These are phyloP conservation scores for Leguminivora glycinivorella DNA, from an alignment of 1,140 invertebrate genomes.

Conservation along the genomic window DNA sequence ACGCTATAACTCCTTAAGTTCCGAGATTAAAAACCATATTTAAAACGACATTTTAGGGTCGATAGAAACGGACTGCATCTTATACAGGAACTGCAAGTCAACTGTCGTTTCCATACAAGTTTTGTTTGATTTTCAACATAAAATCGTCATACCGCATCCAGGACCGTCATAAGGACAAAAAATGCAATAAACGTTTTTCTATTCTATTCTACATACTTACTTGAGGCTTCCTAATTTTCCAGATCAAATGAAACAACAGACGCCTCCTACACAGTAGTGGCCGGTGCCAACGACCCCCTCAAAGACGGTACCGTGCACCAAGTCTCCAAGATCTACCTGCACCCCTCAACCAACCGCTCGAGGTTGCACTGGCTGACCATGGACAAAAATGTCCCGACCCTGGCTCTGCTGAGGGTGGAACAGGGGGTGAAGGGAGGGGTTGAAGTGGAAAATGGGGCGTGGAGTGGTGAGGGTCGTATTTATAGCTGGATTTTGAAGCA, in stretches of 20 bases:
- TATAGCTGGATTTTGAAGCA: slow-evolving; percentile 45
- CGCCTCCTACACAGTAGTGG: slow-evolving; percentile 41
- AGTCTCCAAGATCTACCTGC: slow-evolving; percentile 39
- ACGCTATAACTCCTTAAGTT: too few species aligned
- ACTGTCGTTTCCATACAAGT: too few species aligned
- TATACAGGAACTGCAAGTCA: too few species aligned
- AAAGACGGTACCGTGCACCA: slow-evolving; percentile 46
- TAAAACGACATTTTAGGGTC: too few species aligned
- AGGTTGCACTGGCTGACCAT: not conserved
- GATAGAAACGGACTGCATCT: too few species aligned
- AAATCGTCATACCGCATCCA: too few species aligned
- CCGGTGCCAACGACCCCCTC: slow-evolving; percentile 40
- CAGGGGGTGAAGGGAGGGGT: slow-evolving; percentile 30
- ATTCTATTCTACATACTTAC: not conserved
- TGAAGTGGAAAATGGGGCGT: slow-evolving; percentile 13
- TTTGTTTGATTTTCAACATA: too few species aligned
- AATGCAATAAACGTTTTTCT: too few species aligned
- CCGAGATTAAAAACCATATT: too few species aligned
- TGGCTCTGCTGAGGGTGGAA: slow-evolving; percentile 45
- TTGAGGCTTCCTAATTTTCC: not conserved
- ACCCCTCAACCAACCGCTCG: slow-evolving; percentile 30
- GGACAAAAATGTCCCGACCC: not conserved
- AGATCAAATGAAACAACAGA: slow-evolving; percentile 4
- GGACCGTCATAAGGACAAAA: too few species aligned
- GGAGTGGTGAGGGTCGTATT: slow-evolving; percentile 30